These are phyloP conservation scores for Apamea anceps DNA, from an alignment of 2,888 invertebrate genomes.

Conservation along the genomic window DNA sequence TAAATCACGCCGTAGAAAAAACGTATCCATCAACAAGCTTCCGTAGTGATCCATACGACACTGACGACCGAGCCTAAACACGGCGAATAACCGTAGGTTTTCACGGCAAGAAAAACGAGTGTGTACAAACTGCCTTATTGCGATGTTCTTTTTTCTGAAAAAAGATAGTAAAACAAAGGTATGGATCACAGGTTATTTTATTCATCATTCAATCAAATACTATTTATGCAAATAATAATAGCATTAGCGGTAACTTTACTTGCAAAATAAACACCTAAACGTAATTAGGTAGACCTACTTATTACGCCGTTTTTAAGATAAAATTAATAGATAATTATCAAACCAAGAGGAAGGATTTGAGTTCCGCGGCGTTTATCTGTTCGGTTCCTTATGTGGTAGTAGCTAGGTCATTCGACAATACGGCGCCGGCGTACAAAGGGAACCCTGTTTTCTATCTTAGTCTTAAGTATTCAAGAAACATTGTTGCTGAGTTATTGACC, in stretches of 20 bases:
- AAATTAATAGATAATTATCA: slow-evolving; percentile 2
- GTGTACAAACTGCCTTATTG: background rate
- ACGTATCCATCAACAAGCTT: background rate
- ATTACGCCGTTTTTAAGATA: background rate
- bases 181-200: background rate
- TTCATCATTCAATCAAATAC: background rate
- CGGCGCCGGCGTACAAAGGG: slow-evolving; percentile 64
- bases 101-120: background rate
- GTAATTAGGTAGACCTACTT: background rate
- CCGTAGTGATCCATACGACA: background rate
- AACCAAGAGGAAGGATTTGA: slow-evolving; percentile 35
- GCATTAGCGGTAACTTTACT: too few relatives aligned
- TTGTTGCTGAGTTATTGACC: slow-evolving; percentile 70
- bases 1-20: background rate
- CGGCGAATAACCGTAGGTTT: background rate
- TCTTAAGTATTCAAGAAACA: slow-evolving; percentile 68
- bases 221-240: background rate
- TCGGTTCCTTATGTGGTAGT: slow-evolving; percentile 54
- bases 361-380: slow-evolving; percentile 18
- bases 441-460: slow-evolving; percentile 67
- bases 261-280: background rate
- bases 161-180: background rate
- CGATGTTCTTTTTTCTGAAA: background rate
- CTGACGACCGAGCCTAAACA: background rate
- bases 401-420: slow-evolving; percentile 66